These are phyloP conservation scores for Blera fallax DNA, from an alignment of 2,888 invertebrate genomes.

Conservation along the genomic window DNA sequence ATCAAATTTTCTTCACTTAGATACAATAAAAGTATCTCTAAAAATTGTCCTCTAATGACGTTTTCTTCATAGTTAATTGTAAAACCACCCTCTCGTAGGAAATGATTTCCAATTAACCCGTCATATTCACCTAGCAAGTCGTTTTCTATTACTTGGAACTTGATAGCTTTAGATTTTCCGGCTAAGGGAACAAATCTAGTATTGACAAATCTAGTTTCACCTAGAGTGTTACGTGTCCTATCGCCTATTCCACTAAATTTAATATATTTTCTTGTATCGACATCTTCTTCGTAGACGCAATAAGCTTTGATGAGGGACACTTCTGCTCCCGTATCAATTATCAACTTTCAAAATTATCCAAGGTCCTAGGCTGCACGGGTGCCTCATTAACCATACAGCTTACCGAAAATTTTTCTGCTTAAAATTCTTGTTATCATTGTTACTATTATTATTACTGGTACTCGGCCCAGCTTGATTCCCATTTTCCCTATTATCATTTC, in stretches of 20 bases:
- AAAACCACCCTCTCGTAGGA: neutral
- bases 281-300: neutral
- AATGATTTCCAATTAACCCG: neutral
- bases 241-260: neutral
- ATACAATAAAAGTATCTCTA: neutral
- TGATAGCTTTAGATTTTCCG: neutral
- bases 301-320: neutral
- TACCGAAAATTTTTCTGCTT: neutral
- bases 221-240: neutral
- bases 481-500: neutral
- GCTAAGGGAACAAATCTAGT: neutral
- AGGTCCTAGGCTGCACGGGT: neutral
- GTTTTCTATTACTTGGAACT: constrained; percentile 16
- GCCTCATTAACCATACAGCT: neutral
- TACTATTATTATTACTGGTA: neutral
- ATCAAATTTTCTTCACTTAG: neutral
- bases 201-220: neutral
- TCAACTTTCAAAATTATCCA: neutral
- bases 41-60: neutral
- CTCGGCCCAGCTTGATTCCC: neutral
- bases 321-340: neutral
- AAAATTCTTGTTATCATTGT: neutral
- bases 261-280: neutral
- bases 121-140: neutral
- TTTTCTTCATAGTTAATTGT: constrained; percentile 2